Evolutionary conservation across 2,113 vertebrate species (phyloP).

Genomic region (Sclerurus mexicanus): DNA sequence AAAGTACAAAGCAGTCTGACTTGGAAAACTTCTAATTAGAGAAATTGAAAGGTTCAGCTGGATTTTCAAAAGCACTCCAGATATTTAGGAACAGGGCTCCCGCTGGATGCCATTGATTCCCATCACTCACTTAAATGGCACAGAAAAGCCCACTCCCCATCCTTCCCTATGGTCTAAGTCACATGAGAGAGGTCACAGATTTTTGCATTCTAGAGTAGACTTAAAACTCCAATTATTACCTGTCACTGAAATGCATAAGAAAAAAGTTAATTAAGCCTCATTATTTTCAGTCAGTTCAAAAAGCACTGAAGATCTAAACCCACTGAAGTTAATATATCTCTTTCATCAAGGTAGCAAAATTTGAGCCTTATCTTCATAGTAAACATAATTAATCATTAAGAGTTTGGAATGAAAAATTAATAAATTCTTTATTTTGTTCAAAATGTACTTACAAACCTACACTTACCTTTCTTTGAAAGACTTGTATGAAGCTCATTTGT

Average conservation of each 20-base stretch:
- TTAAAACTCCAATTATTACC: neutral
- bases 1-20: neutral
- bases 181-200: neutral
- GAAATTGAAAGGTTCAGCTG: neutral
- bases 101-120: neutral
- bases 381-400: neutral
- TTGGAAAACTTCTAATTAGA: neutral
- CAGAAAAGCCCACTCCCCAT: neutral
- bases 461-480: neutral
- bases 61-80: conserved; percentile 26
- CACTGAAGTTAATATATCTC: neutral
- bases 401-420: neutral
- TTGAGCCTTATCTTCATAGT: neutral
- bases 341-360: neutral
- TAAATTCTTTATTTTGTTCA: neutral
- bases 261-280: neutral
- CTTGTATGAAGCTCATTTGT: neutral
- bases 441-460: neutral
- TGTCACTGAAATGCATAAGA: neutral
- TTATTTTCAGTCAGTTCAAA: neutral
- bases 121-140: neutral
- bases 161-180: neutral
- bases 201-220: neutral
- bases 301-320: neutral
- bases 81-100: neutral